Evolutionary conservation across 2,888 invertebrate species (phyloP).

Genomic region (Panzeria rudis): DNA sequence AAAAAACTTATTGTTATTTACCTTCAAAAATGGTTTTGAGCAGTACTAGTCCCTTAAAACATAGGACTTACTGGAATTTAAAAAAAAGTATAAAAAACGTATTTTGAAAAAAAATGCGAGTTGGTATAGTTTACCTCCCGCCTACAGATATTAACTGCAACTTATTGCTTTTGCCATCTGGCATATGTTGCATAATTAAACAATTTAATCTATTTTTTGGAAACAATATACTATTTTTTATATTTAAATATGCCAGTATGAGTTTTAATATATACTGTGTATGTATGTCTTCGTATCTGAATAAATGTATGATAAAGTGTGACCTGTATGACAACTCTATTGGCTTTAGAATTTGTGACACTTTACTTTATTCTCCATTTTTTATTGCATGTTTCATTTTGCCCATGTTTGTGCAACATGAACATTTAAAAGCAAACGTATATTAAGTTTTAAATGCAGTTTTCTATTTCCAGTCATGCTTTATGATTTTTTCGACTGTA

Average conservation of each 20-base stretch:
- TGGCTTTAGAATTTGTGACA: conserved; percentile 71
- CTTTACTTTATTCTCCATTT: conserved; percentile 55
- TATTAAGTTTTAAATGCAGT: conserved; percentile 65
- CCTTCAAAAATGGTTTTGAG: too few relatives aligned
- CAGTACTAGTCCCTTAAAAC: too few relatives aligned
- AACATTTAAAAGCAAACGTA: conserved; percentile 44
- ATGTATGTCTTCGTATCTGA: conserved; percentile 3
- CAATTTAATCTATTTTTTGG: background rate
- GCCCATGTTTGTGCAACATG: conserved; percentile 11
- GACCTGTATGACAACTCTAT: conserved; percentile 69
- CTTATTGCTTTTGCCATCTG: conserved; percentile 21
- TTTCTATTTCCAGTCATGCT: conserved; percentile 68
- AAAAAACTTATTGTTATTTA: too few relatives aligned
- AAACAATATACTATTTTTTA: conserved; percentile 5
- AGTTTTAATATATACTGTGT: background rate
- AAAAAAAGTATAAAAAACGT: too few relatives aligned
- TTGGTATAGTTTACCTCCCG: too few relatives aligned
- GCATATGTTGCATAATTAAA: conserved; percentile 56
- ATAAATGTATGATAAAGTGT: conserved; percentile 60
- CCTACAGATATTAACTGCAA: too few relatives aligned
- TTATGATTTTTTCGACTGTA: conserved; percentile 68
- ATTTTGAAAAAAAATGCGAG: too few relatives aligned
- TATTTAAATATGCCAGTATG: background rate
- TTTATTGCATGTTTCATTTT: conserved; percentile 28
- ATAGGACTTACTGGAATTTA: too few relatives aligned